Base-by-base conservation (phyloP, 2,888 invertebrate species). In the Coelopa pilipes region DNA sequence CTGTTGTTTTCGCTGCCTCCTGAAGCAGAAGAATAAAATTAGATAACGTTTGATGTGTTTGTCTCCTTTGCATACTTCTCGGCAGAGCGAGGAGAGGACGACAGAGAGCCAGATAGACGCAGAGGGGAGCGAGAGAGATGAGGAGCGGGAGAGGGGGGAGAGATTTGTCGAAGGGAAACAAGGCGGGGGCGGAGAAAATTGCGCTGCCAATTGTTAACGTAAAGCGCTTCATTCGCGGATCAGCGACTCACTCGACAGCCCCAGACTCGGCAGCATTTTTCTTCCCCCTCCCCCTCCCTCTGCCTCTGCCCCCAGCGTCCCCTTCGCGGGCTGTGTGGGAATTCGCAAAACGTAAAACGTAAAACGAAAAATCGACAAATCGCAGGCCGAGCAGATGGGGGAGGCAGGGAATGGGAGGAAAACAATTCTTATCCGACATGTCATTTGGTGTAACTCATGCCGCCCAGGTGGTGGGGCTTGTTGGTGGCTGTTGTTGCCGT, bases 21-120 rank as follows among this genome's bases (percentile, higher is more conserved):
- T 83, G 75, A 80, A 80, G 82, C 80, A 78, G 78, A 80, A 80
- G 80, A 83, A 81, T 81, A 79, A 82, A 82, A 82, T 83, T 82
- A 83, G 81, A 82, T 82, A 82, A 66, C 24, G 50, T 66, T 66
- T 47, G 50, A 66, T 66, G 66, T 50, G 50, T 66, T 66, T 66
- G 66, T 50, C 66, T 66, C 21, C 17, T 19, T 50, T 66, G 55
- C 13, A 34, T 34, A 34, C 34, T 34, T 34, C 7, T 7, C 7
- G 34, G 4, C 34, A 34, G 34, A 34, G 34, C 34, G 34, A 34
- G 2, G 7, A 2, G 34, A 34, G 34, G 17, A 9, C n/a, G 9
- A 7, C 2, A 7, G 2, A 7, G 34, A 34, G 34, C 2, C 2
- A 34, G 34, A 34, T 2, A 34, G 7, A 34, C 21, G 10, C n/a